Percentiles rank a stretch among this genome's conserved stretches.
These are phyloP conservation scores for Drymonia ruficornis DNA, from an alignment of 2,888 invertebrate species.

Conservation along the genomic window DNA sequence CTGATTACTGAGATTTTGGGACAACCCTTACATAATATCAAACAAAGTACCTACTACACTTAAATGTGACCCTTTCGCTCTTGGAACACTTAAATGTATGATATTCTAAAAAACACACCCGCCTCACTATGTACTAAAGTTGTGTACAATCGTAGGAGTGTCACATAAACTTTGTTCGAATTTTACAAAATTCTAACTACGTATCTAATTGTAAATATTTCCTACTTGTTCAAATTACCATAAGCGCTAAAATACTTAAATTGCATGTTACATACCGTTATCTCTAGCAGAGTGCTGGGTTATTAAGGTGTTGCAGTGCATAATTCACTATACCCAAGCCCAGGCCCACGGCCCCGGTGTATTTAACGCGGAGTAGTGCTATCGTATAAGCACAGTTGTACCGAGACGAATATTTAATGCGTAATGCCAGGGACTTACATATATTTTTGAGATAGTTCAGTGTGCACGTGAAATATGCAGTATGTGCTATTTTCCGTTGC, in stretches of 20 bases:
- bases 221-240: conserved; percentile 1
- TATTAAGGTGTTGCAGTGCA: conserved; percentile 4
- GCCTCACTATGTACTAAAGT: no score
- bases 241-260: neutral
- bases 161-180: no score
- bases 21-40: no score
- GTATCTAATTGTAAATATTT: neutral
- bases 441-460: neutral
- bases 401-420: conserved; percentile 3
- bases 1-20: no score
- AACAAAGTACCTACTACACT: no score
- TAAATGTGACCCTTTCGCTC: no score
- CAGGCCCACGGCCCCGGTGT: neutral
- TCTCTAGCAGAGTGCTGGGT: neutral
- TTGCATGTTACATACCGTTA: neutral
- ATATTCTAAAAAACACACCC: no score
- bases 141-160: no score
- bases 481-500: neutral
- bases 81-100: no score
- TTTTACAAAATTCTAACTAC: no score
- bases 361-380: neutral
- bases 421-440: neutral
- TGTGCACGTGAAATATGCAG: neutral
- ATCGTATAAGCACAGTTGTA: conserved; percentile 3
- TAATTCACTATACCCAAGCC: neutral